A percentile compares a stretch with the other conserved stretches of the same genome.
phyloP scores from a whole-genome alignment of 2,113 vertebrate species.

The Neopipo cinnamomea region DNA sequence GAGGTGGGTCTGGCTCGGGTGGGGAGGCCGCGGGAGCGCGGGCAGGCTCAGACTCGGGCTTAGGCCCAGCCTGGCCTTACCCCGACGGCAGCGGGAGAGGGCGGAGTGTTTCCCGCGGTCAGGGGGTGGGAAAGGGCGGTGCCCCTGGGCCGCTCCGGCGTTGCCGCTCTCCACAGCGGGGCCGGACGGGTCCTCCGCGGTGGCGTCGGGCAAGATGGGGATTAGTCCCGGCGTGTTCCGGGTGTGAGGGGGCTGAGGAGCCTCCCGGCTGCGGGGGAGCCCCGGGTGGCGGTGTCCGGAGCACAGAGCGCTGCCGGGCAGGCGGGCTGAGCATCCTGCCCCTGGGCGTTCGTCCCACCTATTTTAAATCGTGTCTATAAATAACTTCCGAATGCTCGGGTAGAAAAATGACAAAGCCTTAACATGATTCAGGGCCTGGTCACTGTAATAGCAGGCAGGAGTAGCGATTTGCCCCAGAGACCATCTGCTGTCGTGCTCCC shows the following conservation, averaged over 20 bases:
- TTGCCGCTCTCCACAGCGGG: not conserved
- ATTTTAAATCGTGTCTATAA: accelerated
- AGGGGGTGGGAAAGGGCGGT: not conserved
- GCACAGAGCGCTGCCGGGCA: not conserved
- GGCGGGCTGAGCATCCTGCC: not conserved
- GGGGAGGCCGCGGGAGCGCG: not conserved
- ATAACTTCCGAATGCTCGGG: not conserved
- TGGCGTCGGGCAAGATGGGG: not conserved
- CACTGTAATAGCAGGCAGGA: not conserved
- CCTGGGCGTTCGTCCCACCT: not conserved
- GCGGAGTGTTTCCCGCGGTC: not conserved
- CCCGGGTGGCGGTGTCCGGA: not conserved
- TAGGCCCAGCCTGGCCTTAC: accelerated
- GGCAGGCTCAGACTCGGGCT: not conserved
- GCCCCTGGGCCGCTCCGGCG: not conserved
- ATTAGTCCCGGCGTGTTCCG: not conserved
- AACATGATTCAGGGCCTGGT: not conserved
- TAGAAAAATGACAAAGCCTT: not conserved
- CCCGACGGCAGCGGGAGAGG: not conserved
- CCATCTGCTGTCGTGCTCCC: not conserved
- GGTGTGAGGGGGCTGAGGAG: not conserved
- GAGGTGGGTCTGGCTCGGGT: not conserved
- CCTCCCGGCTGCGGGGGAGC: not conserved
- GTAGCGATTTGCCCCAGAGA: not conserved
- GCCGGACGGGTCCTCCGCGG: not conserved